Evolutionary conservation across 1,140 invertebrate genomes (phyloP), one percentile per base, ranked within the genome.

Genomic region (Bombus ignitus): DNA sequence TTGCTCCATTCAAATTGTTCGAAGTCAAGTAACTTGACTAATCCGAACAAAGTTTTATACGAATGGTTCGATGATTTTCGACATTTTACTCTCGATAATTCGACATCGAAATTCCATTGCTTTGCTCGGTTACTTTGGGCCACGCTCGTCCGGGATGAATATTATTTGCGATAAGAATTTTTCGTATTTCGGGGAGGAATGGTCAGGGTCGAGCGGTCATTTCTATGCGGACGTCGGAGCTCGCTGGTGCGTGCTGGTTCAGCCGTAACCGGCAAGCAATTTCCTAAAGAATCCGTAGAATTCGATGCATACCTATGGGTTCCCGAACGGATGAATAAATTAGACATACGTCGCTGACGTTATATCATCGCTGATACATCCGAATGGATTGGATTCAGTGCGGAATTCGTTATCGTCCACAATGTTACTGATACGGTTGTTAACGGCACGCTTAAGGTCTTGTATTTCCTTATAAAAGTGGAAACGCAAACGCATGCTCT

Each of bases 91-190:
- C 72, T 88, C 84, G 68, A 72, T 91, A 90, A 90, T 91, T 84
- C 85, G 35, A 72, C 86, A 83, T 88, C 85, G 87, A 87, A 91
- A 92, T 91, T 92, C 86, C 81, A 90, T 88, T n/a, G 42, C 13
- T 76, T 59, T 44, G 10, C 68, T 42, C 83, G 39, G 70, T 42
- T 65, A 25, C 71, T 35, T n/a, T 37, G 66, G 44, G 39, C 53
- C 15, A 28, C 47, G 65, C 53, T 32, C 25, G 22, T 57, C 3
- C 53, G 12, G 18, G 91, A 92, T 91, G 91, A 92, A 91, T 92
- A 91, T 92, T 90, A 92, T 93, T 92, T 88, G 86, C 90, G 83
- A 92, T 92, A 92, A 91, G 91, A 91, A 93, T 92, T 92, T 91
- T 92, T 90, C 87, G 89, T 91, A 92, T 88, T 89, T 91, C 83